phyloP scores from a whole-genome alignment of 2,888 invertebrate genomes.

The Cephus runcator region DNA sequence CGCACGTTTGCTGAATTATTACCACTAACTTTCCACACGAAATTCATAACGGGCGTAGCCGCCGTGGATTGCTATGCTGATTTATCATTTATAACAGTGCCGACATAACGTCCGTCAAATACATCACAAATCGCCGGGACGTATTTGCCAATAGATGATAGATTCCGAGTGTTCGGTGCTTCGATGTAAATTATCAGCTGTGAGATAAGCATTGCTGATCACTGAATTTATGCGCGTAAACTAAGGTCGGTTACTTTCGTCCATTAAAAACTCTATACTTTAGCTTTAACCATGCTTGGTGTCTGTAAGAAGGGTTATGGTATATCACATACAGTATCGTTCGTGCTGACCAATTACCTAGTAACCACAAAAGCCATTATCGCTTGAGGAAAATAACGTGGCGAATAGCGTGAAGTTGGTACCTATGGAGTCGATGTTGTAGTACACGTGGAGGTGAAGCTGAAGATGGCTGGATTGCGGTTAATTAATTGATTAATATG shows the following conservation, averaged over 20 bases:
- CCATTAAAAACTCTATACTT: background rate
- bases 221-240: background rate
- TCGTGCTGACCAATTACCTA: background rate
- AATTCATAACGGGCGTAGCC: background rate
- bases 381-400: background rate
- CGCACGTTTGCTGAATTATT: background rate
- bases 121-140: background rate
- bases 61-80: background rate
- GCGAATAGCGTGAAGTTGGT: background rate
- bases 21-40: background rate
- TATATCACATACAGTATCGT: background rate
- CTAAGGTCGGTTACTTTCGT: background rate
- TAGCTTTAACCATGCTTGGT: background rate
- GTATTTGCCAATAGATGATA: background rate
- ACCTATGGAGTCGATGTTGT: background rate
- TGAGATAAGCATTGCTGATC: background rate
- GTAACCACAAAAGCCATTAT: background rate
- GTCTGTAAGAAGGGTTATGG: background rate
- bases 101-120: background rate
- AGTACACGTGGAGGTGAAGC: background rate
- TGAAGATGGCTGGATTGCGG: constrained; percentile 13
- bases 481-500: constrained; percentile 40
- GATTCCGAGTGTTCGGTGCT: background rate
- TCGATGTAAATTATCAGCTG: background rate
- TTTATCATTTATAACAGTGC: background rate